Conservation (phyloP, 2,888 invertebrate genomes). For the Altica lythri region DNA sequence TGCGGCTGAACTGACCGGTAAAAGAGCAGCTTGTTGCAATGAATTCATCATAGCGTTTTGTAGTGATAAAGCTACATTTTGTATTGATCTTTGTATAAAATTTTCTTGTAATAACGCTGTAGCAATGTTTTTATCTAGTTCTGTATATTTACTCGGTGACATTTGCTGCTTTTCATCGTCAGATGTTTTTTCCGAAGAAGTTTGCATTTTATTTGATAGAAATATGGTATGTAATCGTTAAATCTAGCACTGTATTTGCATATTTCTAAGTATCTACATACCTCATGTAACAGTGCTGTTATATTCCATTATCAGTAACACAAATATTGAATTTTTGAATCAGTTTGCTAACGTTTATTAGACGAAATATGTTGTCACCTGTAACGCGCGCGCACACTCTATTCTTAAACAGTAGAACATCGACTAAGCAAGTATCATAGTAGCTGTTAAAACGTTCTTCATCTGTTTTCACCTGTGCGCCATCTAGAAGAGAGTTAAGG, state of each 20-base stretch:
- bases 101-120: constrained; percentile 64
- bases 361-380: constrained; percentile 20
- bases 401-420: constrained; percentile 61
- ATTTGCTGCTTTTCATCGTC: constrained; percentile 27
- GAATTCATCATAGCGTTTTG: constrained; percentile 87
- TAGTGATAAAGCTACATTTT: constrained; percentile 78
- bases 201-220: constrained; percentile 34
- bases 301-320: constrained; percentile 15
- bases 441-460: constrained; percentile 49
- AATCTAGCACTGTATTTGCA: constrained; percentile 14
- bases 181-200: constrained; percentile 30
- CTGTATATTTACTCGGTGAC: constrained; percentile 38
- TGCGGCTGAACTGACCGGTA: constrained; percentile 82
- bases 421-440: constrained; percentile 56
- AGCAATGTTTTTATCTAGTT: constrained; percentile 28
- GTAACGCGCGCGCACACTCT: constrained; percentile 64
- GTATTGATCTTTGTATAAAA: constrained; percentile 63
- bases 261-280: constrained; percentile 9
- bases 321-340: constrained; percentile 4
- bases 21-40: constrained; percentile 79
- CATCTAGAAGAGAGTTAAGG: constrained; percentile 48
- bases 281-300: constrained; percentile 16
- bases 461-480: constrained; percentile 54
- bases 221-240: too few relatives aligned
- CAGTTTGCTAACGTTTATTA: constrained; percentile 15